phyloP scores from a whole-genome alignment of 2,888 invertebrate species.

The Scaeva pyrastri region DNA sequence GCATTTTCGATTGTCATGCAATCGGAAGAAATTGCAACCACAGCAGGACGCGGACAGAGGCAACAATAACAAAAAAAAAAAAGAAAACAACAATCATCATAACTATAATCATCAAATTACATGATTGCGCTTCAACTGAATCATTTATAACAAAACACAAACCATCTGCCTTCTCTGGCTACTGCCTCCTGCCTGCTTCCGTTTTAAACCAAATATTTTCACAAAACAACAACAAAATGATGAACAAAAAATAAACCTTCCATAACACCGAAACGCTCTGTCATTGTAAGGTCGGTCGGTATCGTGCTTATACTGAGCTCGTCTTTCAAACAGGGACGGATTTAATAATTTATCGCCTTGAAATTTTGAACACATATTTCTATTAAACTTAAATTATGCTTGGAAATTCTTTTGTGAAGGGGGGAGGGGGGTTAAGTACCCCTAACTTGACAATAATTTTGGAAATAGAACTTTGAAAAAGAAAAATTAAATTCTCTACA shows the following conservation, averaged over 20 bases:
- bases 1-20: slow-evolving; percentile 54
- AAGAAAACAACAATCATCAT: slow-evolving; percentile 52
- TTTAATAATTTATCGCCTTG: background rate
- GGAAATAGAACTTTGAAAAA: too few species aligned
- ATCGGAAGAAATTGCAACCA: slow-evolving; percentile 30
- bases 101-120: slow-evolving; percentile 72
- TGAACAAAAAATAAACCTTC: slow-evolving; percentile 6
- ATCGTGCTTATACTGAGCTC: slow-evolving; percentile 9
- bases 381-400: too few species aligned
- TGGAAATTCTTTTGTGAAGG: too few species aligned
- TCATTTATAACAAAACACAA: slow-evolving; percentile 41
- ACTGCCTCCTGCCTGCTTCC: background rate
- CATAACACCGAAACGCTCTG: slow-evolving; percentile 26
- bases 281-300: slow-evolving; percentile 37
- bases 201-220: background rate
- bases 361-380: background rate
- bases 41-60: slow-evolving; percentile 26
- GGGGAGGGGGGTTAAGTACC: too few species aligned
- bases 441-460: too few species aligned
- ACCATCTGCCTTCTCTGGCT: background rate
- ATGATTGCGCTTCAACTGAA: slow-evolving; percentile 54
- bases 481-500: too few species aligned
- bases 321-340: background rate
- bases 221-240: background rate
- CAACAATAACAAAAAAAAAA: background rate